A percentile compares a stretch with the other conserved stretches of the same genome.
Conservation (phyloP, 2,888 invertebrate genomes). For the Rotaria sp. region DNA sequence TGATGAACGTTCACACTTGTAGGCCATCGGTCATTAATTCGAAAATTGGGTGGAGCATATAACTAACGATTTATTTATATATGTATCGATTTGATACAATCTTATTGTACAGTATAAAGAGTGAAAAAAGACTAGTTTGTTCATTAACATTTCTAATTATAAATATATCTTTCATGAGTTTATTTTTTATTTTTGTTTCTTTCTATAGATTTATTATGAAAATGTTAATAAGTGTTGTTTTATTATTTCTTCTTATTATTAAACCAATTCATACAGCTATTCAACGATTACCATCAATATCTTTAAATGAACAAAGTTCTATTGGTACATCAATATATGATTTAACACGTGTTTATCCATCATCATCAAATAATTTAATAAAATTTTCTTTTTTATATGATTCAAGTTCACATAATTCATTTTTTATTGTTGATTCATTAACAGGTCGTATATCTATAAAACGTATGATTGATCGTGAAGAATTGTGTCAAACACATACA, state of each 20-base stretch:
- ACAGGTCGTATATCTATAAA: constrained; percentile 1
- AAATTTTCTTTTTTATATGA: neutral
- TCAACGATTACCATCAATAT: constrained; percentile 1
- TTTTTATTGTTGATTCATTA: neutral
- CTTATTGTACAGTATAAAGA: neutral
- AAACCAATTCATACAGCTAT: neutral
- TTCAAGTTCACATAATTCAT: constrained; percentile 26
- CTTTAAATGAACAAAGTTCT: neutral
- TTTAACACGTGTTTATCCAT: neutral
- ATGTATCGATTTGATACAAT: neutral
- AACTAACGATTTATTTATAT: neutral
- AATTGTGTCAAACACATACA: constrained; percentile 21
- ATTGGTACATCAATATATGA: neutral
- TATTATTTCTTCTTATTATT: neutral
- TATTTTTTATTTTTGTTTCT: neutral
- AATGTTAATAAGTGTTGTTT: neutral
- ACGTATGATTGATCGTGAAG: constrained; percentile 18
- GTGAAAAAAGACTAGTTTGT: neutral
- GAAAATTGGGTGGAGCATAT: neutral
- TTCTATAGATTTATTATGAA: neutral
- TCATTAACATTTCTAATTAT: neutral
- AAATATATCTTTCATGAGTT: neutral
- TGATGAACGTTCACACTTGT: neutral
- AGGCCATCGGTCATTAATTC: neutral
- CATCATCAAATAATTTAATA: neutral